Conservation (phyloP, 2,888 invertebrate genomes). For the Tolmerus cingulatus region DNA sequence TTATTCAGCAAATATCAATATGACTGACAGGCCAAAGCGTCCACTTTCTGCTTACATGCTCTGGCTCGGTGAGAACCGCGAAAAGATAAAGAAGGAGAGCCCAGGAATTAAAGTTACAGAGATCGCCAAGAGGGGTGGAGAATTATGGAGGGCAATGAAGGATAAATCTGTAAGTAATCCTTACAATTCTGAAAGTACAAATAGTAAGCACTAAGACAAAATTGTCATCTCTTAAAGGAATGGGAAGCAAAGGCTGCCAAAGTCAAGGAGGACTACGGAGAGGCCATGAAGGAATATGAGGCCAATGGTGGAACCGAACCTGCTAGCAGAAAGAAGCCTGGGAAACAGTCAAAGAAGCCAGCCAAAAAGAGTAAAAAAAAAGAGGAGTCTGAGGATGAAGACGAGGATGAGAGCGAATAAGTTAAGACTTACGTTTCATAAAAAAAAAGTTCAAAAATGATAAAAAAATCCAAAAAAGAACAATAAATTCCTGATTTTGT, state of each 20-base stretch:
- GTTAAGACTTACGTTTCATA: constrained; percentile 33
- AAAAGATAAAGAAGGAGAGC: constrained; percentile 86
- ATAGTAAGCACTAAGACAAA: neutral
- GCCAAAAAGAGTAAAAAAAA: constrained; percentile 68
- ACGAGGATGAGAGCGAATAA: constrained; percentile 72
- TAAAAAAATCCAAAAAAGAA: constrained; percentile 29
- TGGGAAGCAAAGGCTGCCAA: constrained; percentile 91
- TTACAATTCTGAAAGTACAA: neutral
- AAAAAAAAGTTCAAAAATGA: constrained; percentile 18
- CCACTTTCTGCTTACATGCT: constrained; percentile 93
- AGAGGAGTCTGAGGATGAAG: constrained; percentile 72
- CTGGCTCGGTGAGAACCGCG: constrained; percentile 90
- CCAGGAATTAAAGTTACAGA: constrained; percentile 93
- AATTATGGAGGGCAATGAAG: constrained; percentile 90
- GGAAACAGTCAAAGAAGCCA: constrained; percentile 64
- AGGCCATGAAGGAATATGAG: constrained; percentile 89
- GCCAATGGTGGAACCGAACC: constrained; percentile 75
- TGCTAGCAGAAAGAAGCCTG: constrained; percentile 69
- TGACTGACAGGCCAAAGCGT: constrained; percentile 91
- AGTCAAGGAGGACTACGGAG: constrained; percentile 88
- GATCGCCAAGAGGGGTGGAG: constrained; percentile 93
- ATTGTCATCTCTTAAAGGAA: constrained; percentile 66
- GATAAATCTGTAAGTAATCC: constrained; percentile 79
- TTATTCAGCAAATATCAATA: too few species aligned
- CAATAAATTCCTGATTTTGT: constrained; percentile 2